Percentiles rank a stretch among this genome's conserved stretches.
phyloP scores from a whole-genome alignment of 2,888 invertebrate species.

The Eumacrocentrus americanus region DNA sequence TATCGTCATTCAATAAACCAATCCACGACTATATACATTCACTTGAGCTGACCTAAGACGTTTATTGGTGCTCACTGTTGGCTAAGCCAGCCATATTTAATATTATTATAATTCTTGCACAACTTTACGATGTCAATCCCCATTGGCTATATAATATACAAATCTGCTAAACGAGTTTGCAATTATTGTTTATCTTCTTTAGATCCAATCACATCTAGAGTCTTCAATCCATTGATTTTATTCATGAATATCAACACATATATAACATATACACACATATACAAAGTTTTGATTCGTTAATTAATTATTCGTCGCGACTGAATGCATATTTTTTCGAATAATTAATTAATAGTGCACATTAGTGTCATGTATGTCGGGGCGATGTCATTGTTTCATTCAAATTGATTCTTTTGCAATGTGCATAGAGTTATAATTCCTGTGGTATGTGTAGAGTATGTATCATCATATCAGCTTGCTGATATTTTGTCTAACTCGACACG shows the following conservation, averaged over 20 bases:
- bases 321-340: conserved; percentile 3
- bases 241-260: not conserved
- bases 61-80: not conserved
- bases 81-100: not conserved
- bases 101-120: not conserved
- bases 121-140: not conserved
- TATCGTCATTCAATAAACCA: not conserved
- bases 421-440: too few species aligned
- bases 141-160: not conserved
- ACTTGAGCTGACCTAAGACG: not conserved
- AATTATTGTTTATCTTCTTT: not conserved
- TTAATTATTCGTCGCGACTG: conserved; percentile 8
- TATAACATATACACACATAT: not conserved
- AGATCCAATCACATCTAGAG: not conserved
- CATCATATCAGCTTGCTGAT: too few species aligned
- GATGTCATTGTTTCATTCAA: not conserved
- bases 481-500: too few species aligned
- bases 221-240: not conserved
- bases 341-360: not conserved
- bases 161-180: not conserved
- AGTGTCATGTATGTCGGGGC: not conserved
- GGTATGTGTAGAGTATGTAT: too few species aligned
- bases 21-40: not conserved
- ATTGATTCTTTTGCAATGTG: too few species aligned
- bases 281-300: not conserved